Base-by-base conservation (phyloP, 2,888 invertebrate genomes). In the Synanthedon andrenaeformis region DNA sequence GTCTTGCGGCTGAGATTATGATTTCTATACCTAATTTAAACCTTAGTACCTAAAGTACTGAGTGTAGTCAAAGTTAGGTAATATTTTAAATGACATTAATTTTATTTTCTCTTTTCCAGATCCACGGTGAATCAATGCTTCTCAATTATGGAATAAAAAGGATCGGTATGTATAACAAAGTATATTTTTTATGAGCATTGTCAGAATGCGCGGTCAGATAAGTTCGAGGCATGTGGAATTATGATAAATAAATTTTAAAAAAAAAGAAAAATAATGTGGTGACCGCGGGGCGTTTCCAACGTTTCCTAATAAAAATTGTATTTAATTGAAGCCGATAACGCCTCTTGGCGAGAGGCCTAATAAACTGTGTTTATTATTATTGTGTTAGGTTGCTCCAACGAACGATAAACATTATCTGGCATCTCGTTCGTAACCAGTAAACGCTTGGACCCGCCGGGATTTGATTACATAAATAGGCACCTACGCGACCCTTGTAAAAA, bases 321-420 rank as follows among this genome's bases (percentile, higher is more conserved):
- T 85, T 86, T 87, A 87, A 87, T 85, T 86, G 85, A 75, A 76
- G 69, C 66, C 83, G 85, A 85, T 85, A 86, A 80, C 77, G 76
- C 68, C 71, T 74, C 80, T 69, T 75, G 79, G 72, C 67, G 74
- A 78, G 82, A 76, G 70, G 79, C 70, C 78, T 74, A 85, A 87
- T 87, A 87, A 87, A 87, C 76, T 77, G 73, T 64, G 72, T 83
- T 82, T 84, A 82, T 84, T 86, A 85, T 85, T 79, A 76, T 77
- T 78, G 75, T 79, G 79, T 80, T 76, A 77, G 73, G 73, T 72
- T 71, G 73, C 66, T 67, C 57, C 62, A 70, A 65, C 64, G 64
- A 66, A 65, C 73, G 79, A 82, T 84, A 83, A 82, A 79, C 66
- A 68, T 65, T 61, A 61, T 63, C 63, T 65, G 13, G 49, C 19